Evolutionary conservation across 1,140 invertebrate species (phyloP).

Genomic region (Papilio dardanus): DNA sequence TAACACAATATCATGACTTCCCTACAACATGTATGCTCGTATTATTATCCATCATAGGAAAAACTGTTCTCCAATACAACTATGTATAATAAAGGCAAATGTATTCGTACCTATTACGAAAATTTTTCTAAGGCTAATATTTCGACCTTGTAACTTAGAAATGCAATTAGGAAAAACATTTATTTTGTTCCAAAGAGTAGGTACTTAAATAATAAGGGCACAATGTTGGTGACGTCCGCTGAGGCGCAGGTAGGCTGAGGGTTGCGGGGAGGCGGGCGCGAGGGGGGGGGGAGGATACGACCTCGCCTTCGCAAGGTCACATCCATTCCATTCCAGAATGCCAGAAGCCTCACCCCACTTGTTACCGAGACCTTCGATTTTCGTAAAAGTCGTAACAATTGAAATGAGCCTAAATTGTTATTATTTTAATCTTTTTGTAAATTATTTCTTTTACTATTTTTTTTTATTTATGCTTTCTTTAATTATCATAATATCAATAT

Average conservation of each 20-base stretch:
- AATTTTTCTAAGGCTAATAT: neutral
- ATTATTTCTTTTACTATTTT: neutral
- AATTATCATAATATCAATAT: neutral
- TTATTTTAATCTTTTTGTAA: neutral
- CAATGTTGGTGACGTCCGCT: constrained; percentile 59
- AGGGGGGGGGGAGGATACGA: constrained; percentile 54
- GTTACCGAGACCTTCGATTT: constrained; percentile 62
- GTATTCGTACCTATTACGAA: neutral
- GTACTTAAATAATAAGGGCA: constrained; percentile 37
- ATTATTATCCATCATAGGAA: neutral
- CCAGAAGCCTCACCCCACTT: constrained; percentile 57
- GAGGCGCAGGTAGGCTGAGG: constrained; percentile 59
- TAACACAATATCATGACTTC: neutral
- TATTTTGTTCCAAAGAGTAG: constrained; percentile 29
- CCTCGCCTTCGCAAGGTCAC: constrained; percentile 76
- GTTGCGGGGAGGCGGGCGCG: constrained; percentile 41
- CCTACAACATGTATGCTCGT: neutral
- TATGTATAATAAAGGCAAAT: neutral
- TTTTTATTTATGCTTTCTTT: neutral
- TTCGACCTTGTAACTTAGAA: neutral
- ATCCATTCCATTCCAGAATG: constrained; percentile 65
- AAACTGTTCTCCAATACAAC: neutral
- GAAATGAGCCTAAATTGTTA: neutral
- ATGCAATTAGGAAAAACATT: neutral
- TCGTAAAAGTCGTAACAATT: constrained; percentile 3